These are phyloP conservation scores for Oreonectes daqikongensis DNA, from an alignment of 2,797 vertebrate species.

Conservation along the genomic window DNA sequence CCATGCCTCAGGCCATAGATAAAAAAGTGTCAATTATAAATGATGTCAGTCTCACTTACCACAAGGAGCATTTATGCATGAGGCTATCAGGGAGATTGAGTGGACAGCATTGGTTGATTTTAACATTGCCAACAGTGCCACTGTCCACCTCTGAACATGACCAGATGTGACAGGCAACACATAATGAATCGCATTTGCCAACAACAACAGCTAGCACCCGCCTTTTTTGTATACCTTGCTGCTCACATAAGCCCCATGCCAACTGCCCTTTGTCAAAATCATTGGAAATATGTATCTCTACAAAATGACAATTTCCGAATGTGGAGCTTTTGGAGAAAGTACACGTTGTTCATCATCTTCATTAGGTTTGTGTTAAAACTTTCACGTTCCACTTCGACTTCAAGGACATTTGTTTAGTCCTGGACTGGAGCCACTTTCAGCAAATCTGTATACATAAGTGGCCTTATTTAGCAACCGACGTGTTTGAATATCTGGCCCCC, in stretches of 20 bases:
- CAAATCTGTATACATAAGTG: slow-evolving; percentile 36
- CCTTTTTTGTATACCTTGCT: slow-evolving; percentile 10
- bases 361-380: slow-evolving; percentile 11
- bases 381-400: slow-evolving; percentile 17
- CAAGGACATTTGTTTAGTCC: slow-evolving; percentile 32
- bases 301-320: not conserved
- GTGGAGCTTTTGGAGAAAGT: not conserved
- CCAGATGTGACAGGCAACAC: slow-evolving; percentile 32
- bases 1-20: slow-evolving; percentile 47
- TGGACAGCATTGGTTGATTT: slow-evolving; percentile 36
- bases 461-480: slow-evolving; percentile 30
- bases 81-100: slow-evolving; percentile 39
- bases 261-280: not conserved
- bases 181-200: slow-evolving; percentile 30
- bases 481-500: slow-evolving; percentile 36
- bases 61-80: slow-evolving; percentile 42
- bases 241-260: not conserved
- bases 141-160: slow-evolving; percentile 34
- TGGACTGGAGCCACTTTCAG: slow-evolving; percentile 37
- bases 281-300: not conserved
- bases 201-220: slow-evolving; percentile 23
- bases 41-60: slow-evolving; percentile 60
- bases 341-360: slow-evolving; percentile 2
- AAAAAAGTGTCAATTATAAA: slow-evolving; percentile 60
- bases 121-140: slow-evolving; percentile 37